Evolutionary conservation across 2,797 vertebrate species (phyloP), one percentile per base, ranked within the genome.

Genomic region (Sebastes hopkinsi): DNA sequence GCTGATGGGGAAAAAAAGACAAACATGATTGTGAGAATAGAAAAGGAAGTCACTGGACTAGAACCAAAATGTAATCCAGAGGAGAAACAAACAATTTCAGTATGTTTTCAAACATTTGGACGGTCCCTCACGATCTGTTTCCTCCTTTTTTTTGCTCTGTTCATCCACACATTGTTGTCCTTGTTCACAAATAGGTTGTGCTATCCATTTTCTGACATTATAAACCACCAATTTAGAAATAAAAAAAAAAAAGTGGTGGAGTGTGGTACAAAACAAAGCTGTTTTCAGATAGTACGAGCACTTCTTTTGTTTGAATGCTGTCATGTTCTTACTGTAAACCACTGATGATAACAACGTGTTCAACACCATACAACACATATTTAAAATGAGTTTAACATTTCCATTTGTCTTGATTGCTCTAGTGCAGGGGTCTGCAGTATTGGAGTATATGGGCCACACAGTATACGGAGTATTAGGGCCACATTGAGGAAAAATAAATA

Each of bases 1-100:
- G 72, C 30, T 75, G 83, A 83, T 93, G 93, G 90, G 92, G 90
- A 18, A 83, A 90, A 83, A 50, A 79, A 77, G 42, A 77, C 69
- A 50, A 76, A 56, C 82, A 82, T 75, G 22, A 23, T 65, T 79
- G 59, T 81, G 88, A 93, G 85, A 90, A 87, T 67, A 83, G 80
- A 72, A 84, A 81, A 89, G 86, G 85, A 87, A 89, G 89, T 89
- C 42, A 76, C 70, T 71, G 72, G 76, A 77, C 56, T 59, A 59
- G 36, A 83, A 76, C 27, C 77, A 82, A 52, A n/a, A 16, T 72
- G 66, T 84, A 78, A 86, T 79, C 68, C 60, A 69, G 25, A 71
- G 46, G 18, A 54, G 82, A 86, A 88, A 79, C 59, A 84, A 90
- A 80, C 74, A 27, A 6, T 54, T 56, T 55, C 34, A 36, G 32